Evolutionary conservation across 2,797 vertebrate genomes (phyloP), one percentile per base, ranked within the genome.

Genomic region (Gadopsis marmoratus): DNA sequence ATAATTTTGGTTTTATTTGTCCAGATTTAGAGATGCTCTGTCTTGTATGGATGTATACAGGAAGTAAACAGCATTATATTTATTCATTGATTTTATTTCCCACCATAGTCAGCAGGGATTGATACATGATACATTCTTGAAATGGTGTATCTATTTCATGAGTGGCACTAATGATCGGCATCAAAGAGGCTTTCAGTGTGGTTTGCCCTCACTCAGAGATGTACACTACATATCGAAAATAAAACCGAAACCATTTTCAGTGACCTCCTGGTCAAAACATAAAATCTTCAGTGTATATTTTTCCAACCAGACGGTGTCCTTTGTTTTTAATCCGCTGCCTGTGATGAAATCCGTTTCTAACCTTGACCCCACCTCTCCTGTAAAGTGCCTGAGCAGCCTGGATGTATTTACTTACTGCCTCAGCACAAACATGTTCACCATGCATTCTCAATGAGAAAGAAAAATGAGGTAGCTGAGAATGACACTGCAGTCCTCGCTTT

Each of bases 371-470:
- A 48, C 53, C 53, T 70, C 61, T 70, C 48, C 75, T 56, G 68
- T 77, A 55, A 78, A 81, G 61, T 66, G 56, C 61, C 56, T 39
- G 51, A 74, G 75, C 59, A 54, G 70, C 59, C 35, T 26, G 21
- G 11, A 19, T 73, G 43, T 62, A 53, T 86, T 83, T 76, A 75
- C 72, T 50, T 3, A n/a, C 77, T 14, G 51, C 61, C 67, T 88
- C 86, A 75, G 79, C 66, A 78, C 61, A 47, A 88, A 83, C 79
- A 5, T 37, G 45, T 74, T 80, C 58, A 55, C 39, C n/a, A 79
- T 59, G 64, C 74, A 58, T 48, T 29, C 35, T 56, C 66, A 62
- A 29, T 4, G 35, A 81, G 64, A 26, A 71, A 69, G 70, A 77
- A 45, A 71, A 85, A 70, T n/a, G 70, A 75, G 55, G 59, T 51